Conservation (phyloP, 2,113 vertebrate species). For the Entelurus aequoreus region DNA sequence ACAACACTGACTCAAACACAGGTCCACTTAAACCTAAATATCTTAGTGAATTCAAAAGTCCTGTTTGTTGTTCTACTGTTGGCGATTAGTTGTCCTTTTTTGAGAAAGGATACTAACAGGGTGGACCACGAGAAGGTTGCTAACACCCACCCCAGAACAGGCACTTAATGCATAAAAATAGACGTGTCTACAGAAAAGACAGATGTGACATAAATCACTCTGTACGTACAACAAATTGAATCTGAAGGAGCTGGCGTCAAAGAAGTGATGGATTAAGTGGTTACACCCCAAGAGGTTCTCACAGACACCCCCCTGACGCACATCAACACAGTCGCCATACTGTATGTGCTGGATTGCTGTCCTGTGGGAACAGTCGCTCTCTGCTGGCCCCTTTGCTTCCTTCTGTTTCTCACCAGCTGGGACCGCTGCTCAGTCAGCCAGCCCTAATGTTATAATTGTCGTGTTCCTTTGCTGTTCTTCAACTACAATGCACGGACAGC, state of each 20-base stretch:
- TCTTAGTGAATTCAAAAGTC: too few species aligned
- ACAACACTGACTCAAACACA: too few species aligned
- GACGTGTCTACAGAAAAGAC: too few species aligned
- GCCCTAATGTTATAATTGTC: conserved; percentile 71
- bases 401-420: conserved; percentile 50
- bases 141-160: too few species aligned
- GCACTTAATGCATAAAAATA: too few species aligned
- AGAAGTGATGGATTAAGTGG: conserved; percentile 8
- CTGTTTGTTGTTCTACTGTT: too few species aligned
- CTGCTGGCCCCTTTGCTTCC: conserved; percentile 35
- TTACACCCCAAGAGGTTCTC: neutral
- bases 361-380: conserved; percentile 54
- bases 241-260: conserved; percentile 1
- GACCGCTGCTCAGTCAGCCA: conserved; percentile 63
- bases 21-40: too few species aligned
- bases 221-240: neutral
- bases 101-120: too few species aligned
- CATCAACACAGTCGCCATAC: conserved; percentile 10
- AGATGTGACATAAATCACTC: too few species aligned
- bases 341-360: conserved; percentile 60
- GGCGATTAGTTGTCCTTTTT: too few species aligned
- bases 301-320: neutral
- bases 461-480: conserved; percentile 49
- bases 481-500: conserved; percentile 42
- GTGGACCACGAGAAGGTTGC: too few species aligned